Conservation (phyloP, 2,888 invertebrate genomes). For the Didymodactylos carnosus region DNA sequence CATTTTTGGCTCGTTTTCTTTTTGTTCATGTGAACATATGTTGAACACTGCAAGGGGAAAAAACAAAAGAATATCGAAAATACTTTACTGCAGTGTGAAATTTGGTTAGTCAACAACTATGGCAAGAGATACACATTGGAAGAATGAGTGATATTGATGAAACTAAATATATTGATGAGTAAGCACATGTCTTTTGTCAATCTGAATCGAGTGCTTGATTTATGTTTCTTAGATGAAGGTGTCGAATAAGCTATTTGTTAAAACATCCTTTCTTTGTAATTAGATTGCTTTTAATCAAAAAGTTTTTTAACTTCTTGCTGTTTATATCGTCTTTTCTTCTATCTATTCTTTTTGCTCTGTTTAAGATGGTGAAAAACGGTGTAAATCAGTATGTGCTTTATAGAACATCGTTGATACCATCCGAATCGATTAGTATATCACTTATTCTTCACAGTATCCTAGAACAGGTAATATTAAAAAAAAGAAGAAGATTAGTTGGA, state of each 20-base stretch:
- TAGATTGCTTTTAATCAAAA: neutral
- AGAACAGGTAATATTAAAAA: conserved; percentile 24
- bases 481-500: neutral
- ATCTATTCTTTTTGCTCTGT: conserved; percentile 18
- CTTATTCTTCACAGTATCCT: conserved; percentile 30
- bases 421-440: conserved; percentile 29
- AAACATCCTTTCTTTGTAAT: neutral
- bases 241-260: neutral
- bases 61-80: too few species aligned
- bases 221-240: neutral
- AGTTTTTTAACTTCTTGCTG: neutral
- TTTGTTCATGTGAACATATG: too few species aligned
- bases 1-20: too few species aligned
- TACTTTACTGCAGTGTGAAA: too few species aligned
- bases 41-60: too few species aligned
- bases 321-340: neutral
- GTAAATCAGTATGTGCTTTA: conserved; percentile 29
- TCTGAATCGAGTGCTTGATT: too few species aligned
- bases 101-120: conserved; percentile 13
- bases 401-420: conserved; percentile 27
- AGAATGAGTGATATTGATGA: conserved; percentile 30
- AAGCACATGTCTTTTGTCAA: too few species aligned
- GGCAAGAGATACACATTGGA: conserved; percentile 28
- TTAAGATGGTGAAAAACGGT: conserved; percentile 35
- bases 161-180: conserved; percentile 29